Percentiles rank a stretch among this genome's conserved stretches.
Evolutionary conservation across 2,797 vertebrate species (phyloP).

Genomic region (Distichodus sexfasciatus): DNA sequence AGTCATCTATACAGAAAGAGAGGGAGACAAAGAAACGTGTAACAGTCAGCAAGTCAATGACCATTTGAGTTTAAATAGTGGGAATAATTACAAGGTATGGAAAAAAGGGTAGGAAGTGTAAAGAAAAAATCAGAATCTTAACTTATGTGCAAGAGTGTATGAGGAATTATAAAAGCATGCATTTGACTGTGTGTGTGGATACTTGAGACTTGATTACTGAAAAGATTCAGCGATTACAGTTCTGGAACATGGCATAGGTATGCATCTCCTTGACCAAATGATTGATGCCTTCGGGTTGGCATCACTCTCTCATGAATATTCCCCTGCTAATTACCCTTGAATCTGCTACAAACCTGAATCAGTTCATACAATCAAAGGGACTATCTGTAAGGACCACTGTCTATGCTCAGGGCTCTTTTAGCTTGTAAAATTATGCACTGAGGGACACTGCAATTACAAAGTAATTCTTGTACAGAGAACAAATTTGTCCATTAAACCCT

Average conservation of each 20-base stretch:
- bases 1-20: conserved; percentile 3
- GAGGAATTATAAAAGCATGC: not conserved
- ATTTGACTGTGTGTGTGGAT: not conserved
- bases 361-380: conserved; percentile 39
- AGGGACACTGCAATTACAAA: conserved; percentile 18
- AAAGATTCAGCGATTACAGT: conserved; percentile 17
- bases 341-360: conserved; percentile 32
- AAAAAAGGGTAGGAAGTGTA: not conserved
- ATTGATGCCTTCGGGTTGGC: conserved; percentile 22
- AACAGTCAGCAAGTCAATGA: conserved; percentile 5
- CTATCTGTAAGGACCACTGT: conserved; percentile 17
- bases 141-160: not conserved
- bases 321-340: conserved; percentile 39
- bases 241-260: conserved; percentile 19
- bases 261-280: conserved; percentile 35
- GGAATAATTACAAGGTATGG: conserved; percentile 1
- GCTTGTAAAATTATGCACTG: conserved; percentile 39
- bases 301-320: conserved; percentile 38
- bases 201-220: conserved; percentile 10
- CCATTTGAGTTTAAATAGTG: not conserved
- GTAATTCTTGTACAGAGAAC: conserved; percentile 30
- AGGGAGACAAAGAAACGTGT: conserved; percentile 3
- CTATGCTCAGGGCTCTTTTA: conserved; percentile 22
- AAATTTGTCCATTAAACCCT: conserved; percentile 33
- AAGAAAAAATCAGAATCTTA: conserved; percentile 8